Conservation (phyloP, 1,140 invertebrate genomes). For the Ceratina japonica region DNA sequence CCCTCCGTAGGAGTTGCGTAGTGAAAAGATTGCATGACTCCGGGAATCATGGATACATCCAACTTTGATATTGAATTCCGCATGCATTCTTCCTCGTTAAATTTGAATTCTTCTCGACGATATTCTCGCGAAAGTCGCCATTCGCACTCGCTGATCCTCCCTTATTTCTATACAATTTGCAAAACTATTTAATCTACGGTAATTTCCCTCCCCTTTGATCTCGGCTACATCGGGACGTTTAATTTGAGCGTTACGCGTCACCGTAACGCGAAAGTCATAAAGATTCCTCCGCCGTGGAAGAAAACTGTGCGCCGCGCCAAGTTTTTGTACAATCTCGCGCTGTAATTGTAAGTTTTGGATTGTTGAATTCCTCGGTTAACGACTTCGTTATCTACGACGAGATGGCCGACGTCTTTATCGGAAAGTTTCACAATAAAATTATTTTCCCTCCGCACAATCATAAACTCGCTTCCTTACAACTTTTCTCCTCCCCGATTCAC, state of each 20-base stretch:
- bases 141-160: not conserved
- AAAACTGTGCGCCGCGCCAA: not conserved
- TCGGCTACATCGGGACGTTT: not conserved
- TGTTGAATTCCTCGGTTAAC: constrained; percentile 19
- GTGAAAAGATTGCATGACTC: constrained; percentile 40
- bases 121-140: not conserved
- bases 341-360: constrained; percentile 24
- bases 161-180: not conserved
- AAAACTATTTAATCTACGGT: constrained; percentile 6
- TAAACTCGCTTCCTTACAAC: not conserved
- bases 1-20: constrained; percentile 21
- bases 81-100: constrained; percentile 46
- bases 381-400: constrained; percentile 22
- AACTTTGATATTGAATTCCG: constrained; percentile 47
- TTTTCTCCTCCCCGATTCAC: not conserved
- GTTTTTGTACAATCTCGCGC: constrained; percentile 8
- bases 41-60: constrained; percentile 38
- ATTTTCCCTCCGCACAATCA: not conserved
- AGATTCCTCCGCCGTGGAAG: constrained; percentile 1
- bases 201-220: not conserved
- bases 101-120: constrained; percentile 42
- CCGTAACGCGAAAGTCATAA: constrained; percentile 5
- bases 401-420: constrained; percentile 13
- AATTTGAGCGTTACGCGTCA: not conserved
- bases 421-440: constrained; percentile 14